Conservation (phyloP, 1,140 invertebrate genomes). For the Brachionus calyciflorus region DNA sequence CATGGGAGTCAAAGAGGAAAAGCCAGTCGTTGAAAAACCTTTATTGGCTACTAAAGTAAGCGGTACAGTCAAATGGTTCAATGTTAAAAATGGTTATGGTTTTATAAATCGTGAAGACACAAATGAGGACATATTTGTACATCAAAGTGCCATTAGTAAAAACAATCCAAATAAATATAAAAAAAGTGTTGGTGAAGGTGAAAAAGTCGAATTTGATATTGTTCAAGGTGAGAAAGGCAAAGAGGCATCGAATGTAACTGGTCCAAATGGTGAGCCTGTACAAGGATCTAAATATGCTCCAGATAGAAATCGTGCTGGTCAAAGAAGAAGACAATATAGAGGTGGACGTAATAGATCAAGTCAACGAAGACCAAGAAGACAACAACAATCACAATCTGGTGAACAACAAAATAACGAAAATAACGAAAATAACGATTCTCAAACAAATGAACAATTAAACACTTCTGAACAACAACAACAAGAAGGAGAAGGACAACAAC, state of each 20-base stretch:
- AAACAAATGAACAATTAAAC: too few species aligned
- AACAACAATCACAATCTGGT: too few species aligned
- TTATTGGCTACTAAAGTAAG: constrained; percentile 69
- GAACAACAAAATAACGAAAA: too few species aligned
- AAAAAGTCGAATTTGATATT: constrained; percentile 97
- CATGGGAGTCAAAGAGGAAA: not conserved
- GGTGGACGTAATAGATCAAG: too few species aligned
- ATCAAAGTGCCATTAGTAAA: constrained; percentile 86
- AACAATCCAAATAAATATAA: constrained; percentile 96
- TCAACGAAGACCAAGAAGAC: too few species aligned
- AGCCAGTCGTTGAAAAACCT: constrained; percentile 3
- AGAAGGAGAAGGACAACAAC: too few species aligned
- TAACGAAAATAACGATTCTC: too few species aligned
- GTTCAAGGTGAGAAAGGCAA: constrained; percentile 74
- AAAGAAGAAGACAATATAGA: not conserved
- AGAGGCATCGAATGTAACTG: constrained; percentile 93
- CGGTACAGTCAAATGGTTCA: constrained; percentile 95
- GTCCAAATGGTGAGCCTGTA: constrained; percentile 84
- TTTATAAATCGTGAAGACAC: constrained; percentile 98
- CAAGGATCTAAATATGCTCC: constrained; percentile 93
- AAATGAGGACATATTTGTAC: constrained; percentile 99
- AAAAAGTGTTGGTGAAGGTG: constrained; percentile 94
- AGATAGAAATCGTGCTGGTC: not conserved
- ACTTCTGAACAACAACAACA: too few species aligned
- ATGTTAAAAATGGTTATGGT: constrained; percentile 98